phyloP scores from a whole-genome alignment of 2,888 invertebrate genomes.

The Spodoptera littoralis region DNA sequence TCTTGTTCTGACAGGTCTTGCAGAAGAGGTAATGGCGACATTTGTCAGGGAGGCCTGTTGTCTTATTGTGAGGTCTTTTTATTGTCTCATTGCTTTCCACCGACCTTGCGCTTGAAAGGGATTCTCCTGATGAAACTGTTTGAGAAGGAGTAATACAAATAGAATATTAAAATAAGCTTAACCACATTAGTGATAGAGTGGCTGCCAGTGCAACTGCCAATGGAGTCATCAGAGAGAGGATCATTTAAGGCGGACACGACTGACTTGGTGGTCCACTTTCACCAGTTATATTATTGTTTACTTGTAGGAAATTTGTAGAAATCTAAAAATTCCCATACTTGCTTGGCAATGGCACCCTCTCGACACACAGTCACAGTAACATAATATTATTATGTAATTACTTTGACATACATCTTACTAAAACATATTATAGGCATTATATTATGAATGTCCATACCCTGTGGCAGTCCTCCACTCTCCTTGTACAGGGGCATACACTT shows the following conservation, averaged over 20 bases:
- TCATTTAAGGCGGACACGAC: too few species aligned
- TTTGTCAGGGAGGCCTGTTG: conserved; percentile 49
- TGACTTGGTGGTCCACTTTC: too few species aligned
- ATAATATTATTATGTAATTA: too few species aligned
- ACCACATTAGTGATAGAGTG: background rate
- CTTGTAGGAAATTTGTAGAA: too few species aligned
- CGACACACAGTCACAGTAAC: too few species aligned
- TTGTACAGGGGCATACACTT: conserved; percentile 68
- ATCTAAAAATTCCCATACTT: too few species aligned
- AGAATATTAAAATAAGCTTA: background rate
- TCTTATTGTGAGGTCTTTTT: conserved; percentile 31
- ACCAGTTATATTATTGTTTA: too few species aligned
- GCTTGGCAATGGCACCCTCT: too few species aligned
- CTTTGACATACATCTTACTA: too few species aligned
- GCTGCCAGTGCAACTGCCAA: too few species aligned
- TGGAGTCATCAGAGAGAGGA: too few species aligned
- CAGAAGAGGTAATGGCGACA: conserved; percentile 74
- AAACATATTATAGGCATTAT: too few species aligned
- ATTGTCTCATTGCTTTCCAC: conserved; percentile 40
- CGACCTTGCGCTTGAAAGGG: conserved; percentile 47
- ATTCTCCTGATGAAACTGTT: conserved; percentile 60
- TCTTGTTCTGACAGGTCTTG: conserved; percentile 68
- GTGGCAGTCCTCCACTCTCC: conserved; percentile 19
- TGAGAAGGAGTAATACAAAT: conserved; percentile 11
- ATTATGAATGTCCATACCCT: conserved; percentile 10